Percentiles rank a stretch among this genome's conserved stretches.
phyloP scores from a whole-genome alignment of 2,113 vertebrate genomes.

The Recurvirostra avosetta region DNA sequence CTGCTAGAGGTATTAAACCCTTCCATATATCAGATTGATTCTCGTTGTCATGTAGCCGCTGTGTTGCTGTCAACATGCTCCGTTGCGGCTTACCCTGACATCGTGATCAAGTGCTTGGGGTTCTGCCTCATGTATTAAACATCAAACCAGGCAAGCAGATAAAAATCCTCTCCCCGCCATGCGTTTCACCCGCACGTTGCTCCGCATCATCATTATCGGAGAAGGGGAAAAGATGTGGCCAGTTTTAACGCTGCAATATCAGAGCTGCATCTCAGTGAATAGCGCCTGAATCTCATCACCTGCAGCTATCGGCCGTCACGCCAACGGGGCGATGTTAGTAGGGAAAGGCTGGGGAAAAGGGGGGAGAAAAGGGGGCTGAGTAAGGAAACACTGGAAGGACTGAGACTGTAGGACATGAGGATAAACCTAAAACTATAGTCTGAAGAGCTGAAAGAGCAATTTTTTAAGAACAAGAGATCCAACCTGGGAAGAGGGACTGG shows the following conservation, averaged over 20 bases:
- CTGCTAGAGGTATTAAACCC: background rate
- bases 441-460: background rate
- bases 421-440: background rate
- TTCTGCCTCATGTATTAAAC: slow-evolving; percentile 9
- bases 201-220: background rate
- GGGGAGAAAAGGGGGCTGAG: fast-evolving
- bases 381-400: background rate
- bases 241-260: fast-evolving
- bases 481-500: background rate
- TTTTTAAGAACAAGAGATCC: background rate
- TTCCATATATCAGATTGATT: background rate
- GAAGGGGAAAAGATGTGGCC: fast-evolving
- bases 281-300: fast-evolving
- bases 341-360: background rate
- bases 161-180: background rate
- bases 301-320: background rate
- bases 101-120: background rate
- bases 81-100: background rate
- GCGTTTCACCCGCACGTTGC: background rate
- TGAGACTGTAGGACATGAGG: background rate
- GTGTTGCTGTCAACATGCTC: background rate
- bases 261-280: fast-evolving
- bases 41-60: background rate
- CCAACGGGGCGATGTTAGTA: fast-evolving
- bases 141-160: background rate